Percentiles rank a stretch among this genome's conserved stretches.
Evolutionary conservation across 2,797 vertebrate species (phyloP).

Genomic region (Bucorvus abyssinicus): DNA sequence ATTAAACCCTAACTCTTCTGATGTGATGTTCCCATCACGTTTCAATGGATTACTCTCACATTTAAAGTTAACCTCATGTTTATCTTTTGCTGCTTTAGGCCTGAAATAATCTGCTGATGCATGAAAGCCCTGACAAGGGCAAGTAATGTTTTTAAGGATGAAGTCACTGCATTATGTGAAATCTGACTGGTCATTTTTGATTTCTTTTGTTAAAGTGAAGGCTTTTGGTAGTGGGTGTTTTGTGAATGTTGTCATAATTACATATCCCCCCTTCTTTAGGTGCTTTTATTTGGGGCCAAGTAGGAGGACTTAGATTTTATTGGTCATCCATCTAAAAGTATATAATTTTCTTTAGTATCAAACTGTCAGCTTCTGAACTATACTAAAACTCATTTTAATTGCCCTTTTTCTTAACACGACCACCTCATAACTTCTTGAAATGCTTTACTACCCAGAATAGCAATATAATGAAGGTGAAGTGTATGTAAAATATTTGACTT

Average conservation of each 20-base stretch:
- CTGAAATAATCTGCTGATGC: background rate
- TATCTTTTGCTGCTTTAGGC: background rate
- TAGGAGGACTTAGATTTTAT: conserved; percentile 39
- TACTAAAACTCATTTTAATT: conserved; percentile 68
- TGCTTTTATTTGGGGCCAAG: background rate
- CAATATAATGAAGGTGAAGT: conserved; percentile 62
- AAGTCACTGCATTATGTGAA: background rate
- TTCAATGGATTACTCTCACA: background rate
- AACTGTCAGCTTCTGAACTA: conserved; percentile 51
- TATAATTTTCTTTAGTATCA: conserved; percentile 57
- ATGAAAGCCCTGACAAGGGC: background rate
- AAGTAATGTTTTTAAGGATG: background rate
- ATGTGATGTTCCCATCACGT: background rate
- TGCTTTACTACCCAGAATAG: conserved; percentile 64
- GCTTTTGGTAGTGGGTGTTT: background rate
- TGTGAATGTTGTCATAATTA: background rate
- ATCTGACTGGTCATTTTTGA: background rate
- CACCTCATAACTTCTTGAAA: conserved; percentile 65
- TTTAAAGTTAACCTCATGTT: background rate
- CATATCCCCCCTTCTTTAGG: background rate
- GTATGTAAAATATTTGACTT: conserved; percentile 67
- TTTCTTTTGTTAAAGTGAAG: background rate
- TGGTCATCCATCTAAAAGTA: conserved; percentile 35
- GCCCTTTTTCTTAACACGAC: conserved; percentile 61
- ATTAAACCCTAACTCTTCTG: background rate